These are phyloP conservation scores for Micrasema minimum DNA, from an alignment of 1,140 invertebrate species.

Conservation along the genomic window DNA sequence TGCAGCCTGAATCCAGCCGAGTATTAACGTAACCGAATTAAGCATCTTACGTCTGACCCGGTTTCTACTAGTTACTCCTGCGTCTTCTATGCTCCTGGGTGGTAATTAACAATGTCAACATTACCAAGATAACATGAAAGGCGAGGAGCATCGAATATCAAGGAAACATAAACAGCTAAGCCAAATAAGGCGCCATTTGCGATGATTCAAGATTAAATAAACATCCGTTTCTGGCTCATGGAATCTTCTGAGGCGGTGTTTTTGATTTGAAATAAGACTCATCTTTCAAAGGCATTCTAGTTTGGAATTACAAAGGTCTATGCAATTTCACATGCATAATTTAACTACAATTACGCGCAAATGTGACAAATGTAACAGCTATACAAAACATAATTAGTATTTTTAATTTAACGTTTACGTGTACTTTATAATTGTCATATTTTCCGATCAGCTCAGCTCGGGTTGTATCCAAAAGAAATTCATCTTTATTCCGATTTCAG, in stretches of 20 bases:
- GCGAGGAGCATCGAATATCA: slow-evolving; percentile 36
- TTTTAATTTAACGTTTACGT: not conserved
- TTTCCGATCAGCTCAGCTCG: not conserved
- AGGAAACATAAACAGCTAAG: slow-evolving; percentile 13
- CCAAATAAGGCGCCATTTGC: slow-evolving; percentile 25
- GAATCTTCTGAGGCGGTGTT: not conserved
- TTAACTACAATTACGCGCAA: not conserved
- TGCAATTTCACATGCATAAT: not conserved
- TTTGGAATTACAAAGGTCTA: not conserved
- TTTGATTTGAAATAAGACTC: slow-evolving; percentile 6
- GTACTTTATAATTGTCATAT: not conserved
- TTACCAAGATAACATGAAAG: slow-evolving; percentile 31
- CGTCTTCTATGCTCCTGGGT: slow-evolving; percentile 24
- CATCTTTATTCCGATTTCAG: not conserved
- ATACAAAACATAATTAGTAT: not conserved
- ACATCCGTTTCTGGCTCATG: slow-evolving; percentile 8
- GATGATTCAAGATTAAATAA: slow-evolving; percentile 37
- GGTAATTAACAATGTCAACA: slow-evolving; percentile 44
- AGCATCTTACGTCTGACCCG: slow-evolving; percentile 38
- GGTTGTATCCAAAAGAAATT: not conserved
- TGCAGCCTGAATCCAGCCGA: slow-evolving; percentile 25
- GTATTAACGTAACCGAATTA: slow-evolving; percentile 43
- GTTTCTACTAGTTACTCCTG: slow-evolving; percentile 37
- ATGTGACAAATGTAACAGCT: not conserved
- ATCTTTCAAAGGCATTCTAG: not conserved